These are phyloP conservation scores for Scartelaos histophorus DNA, from an alignment of 2,113 vertebrate species.

Conservation along the genomic window DNA sequence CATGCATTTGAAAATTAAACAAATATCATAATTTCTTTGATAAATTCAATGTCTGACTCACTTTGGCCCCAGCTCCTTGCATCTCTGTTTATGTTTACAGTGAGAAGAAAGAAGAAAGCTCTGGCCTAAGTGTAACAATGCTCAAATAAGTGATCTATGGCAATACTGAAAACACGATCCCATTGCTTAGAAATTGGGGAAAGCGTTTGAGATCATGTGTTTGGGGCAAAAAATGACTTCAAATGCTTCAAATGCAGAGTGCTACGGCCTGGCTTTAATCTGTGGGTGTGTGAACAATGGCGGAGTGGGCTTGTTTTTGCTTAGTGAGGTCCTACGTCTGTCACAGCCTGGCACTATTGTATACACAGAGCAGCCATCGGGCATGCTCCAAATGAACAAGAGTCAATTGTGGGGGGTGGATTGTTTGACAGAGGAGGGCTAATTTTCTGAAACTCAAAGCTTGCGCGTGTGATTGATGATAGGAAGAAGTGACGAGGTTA, in stretches of 20 bases:
- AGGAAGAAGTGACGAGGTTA: conserved; percentile 55
- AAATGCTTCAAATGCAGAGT: conserved; percentile 62
- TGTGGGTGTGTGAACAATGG: conserved; percentile 57
- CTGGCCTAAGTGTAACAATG: conserved; percentile 29
- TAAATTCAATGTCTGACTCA: not conserved
- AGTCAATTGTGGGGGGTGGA: conserved; percentile 36
- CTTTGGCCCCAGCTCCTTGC: not conserved
- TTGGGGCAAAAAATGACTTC: conserved; percentile 55
- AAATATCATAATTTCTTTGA: not conserved
- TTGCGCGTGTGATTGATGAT: conserved; percentile 63
- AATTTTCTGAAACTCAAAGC: conserved; percentile 50
- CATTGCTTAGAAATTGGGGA: conserved; percentile 26
- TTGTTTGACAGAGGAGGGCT: conserved; percentile 60
- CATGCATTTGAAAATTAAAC: not conserved
- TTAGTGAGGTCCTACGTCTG: conserved; percentile 48
- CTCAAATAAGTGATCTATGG: conserved; percentile 48
- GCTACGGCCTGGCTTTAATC: conserved; percentile 66
- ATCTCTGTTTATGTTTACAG: conserved; percentile 4
- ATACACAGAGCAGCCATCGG: conserved; percentile 50
- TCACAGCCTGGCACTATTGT: conserved; percentile 54
- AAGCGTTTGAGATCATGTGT: conserved; percentile 54
- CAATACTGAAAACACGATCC: conserved; percentile 19
- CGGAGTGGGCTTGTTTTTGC: conserved; percentile 37
- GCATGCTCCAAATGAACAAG: conserved; percentile 41
- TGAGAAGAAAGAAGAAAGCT: conserved; percentile 11